A percentile compares a stretch with the other conserved stretches of the same genome.
These are phyloP conservation scores for Contarinia nasturtii DNA, from an alignment of 1,140 invertebrate genomes.

Conservation along the genomic window DNA sequence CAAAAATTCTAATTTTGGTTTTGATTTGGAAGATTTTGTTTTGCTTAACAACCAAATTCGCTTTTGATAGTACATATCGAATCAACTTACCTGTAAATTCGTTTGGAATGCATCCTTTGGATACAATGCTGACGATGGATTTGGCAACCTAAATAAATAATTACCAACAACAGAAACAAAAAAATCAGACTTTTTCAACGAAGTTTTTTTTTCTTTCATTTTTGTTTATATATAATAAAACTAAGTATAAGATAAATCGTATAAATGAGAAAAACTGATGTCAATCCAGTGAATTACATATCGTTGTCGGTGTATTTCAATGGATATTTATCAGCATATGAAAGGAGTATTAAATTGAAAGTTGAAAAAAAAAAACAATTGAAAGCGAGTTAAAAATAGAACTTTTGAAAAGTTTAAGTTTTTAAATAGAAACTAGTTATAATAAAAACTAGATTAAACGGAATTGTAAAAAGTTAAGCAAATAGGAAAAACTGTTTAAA, in stretches of 20 bases:
- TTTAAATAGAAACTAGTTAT: neutral
- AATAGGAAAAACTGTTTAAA: neutral
- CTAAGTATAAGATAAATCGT: too few species aligned
- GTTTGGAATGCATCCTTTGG: neutral
- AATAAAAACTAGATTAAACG: neutral
- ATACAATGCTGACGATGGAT: neutral
- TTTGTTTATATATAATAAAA: too few species aligned
- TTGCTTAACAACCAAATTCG: too few species aligned
- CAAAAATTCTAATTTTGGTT: neutral
- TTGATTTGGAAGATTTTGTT: too few species aligned
- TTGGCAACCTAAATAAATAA: too few species aligned
- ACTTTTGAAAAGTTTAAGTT: neutral
- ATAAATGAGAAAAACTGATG: too few species aligned
- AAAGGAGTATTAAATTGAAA: neutral
- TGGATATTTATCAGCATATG: neutral
- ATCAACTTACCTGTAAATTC: neutral
- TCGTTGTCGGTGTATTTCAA: neutral
- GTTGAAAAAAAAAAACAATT: neutral
- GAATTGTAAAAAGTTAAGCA: neutral
- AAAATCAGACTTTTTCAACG: too few species aligned
- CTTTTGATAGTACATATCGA: too few species aligned
- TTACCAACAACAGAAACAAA: too few species aligned
- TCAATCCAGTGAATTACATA: too few species aligned
- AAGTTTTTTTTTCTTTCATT: too few species aligned
- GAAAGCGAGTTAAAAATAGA: neutral